These are phyloP conservation scores for Parnassius mnemosyne DNA, from an alignment of 2,888 invertebrate species.

Conservation along the genomic window DNA sequence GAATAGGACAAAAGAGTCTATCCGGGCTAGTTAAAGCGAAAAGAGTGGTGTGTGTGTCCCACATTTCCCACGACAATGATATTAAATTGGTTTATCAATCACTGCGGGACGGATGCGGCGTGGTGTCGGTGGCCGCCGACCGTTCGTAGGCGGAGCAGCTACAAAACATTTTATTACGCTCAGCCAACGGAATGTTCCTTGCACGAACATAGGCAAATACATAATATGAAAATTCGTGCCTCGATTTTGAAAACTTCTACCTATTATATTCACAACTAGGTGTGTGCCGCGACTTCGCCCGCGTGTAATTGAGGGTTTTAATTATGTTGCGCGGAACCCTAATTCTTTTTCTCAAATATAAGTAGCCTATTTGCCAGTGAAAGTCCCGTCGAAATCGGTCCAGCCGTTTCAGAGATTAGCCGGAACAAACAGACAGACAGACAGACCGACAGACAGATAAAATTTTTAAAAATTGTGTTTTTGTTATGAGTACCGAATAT, in stretches of 20 bases:
- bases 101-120: conserved; percentile 66
- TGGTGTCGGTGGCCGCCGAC: conserved; percentile 52
- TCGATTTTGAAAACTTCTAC: conserved; percentile 7
- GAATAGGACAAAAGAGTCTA: conserved; percentile 18
- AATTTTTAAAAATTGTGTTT: too few relatives aligned
- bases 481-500: too few relatives aligned
- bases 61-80: conserved; percentile 70
- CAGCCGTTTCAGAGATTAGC: too few relatives aligned
- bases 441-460: too few relatives aligned
- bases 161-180: conserved; percentile 31
- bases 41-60: conserved; percentile 28
- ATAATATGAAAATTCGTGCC: conserved; percentile 4
- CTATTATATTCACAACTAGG: too few relatives aligned
- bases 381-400: too few relatives aligned
- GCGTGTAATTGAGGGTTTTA: too few relatives aligned
- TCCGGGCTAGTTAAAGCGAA: conserved; percentile 26
- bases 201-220: not conserved
- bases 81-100: conserved; percentile 75
- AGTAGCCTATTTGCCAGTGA: too few relatives aligned
- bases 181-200: conserved; percentile 9
- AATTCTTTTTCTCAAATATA: too few relatives aligned
- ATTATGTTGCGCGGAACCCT: too few relatives aligned
- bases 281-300: too few relatives aligned
- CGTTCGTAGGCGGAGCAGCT: conserved; percentile 55
- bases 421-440: too few relatives aligned